Base-by-base conservation (phyloP, 2,113 vertebrate species). In the Serilophus lunatus region DNA sequence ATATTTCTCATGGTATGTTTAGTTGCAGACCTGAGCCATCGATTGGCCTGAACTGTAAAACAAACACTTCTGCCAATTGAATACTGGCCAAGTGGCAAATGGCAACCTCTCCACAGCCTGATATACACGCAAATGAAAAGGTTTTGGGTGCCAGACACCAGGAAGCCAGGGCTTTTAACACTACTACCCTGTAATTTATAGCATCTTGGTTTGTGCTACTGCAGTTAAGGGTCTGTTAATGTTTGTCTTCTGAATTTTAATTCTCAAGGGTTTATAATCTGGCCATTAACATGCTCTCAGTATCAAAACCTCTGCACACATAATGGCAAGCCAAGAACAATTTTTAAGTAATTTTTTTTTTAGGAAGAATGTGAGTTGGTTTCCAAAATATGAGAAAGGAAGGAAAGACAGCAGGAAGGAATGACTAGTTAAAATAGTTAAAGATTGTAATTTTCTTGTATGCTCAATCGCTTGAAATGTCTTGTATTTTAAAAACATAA, bases 141-240 rank as follows among this genome's bases (percentile, higher is more conserved):
- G 93, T 92, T 95, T 90, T 68, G 70, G 50, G 50, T 97, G 93
- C 93, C 93, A 96, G 96, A 96, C 78, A 92, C 93, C 78, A 94
- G 89, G 79, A 94, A 96, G 93, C 92, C 97, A 93, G 77, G 57
- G 86, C 92, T 90, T 82, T 97, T 96, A 86, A 96, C 95, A 97
- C 95, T 93, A 81, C 96, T 93, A 97, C 93, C 91, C 97, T 82
- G 76, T 94, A 98, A 97, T 98, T 98, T 96, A 95, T 94, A 95
- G 93, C 86, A 90, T 87, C 96, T 94, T 89, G 12, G 69, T 93
- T 85, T 94, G 89, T 87, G 72, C 92, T 80, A 86, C 65, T 96
- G 97, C 86, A 95, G 88, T 89, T 94, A 91, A 36, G 78, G 91
- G 82, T 96, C 92, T 96, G 78, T 65, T 94, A 90, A 87, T 83